Percentiles rank a stretch among this genome's conserved stretches.
Evolutionary conservation across 2,113 vertebrate genomes (phyloP).

Genomic region (Cervus canadensis): DNA sequence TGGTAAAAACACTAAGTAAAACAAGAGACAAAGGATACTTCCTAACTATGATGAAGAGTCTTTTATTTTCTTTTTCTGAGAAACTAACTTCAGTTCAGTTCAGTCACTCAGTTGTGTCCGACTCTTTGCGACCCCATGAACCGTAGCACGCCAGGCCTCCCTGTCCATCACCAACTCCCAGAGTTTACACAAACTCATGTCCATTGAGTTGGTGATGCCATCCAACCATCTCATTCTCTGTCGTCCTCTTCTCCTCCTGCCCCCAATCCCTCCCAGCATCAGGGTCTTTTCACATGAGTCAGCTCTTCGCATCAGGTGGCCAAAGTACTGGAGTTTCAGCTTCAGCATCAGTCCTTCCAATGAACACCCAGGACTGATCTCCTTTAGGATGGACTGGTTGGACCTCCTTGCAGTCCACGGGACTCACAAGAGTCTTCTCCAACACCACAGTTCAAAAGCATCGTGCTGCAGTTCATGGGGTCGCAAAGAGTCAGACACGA

Average conservation of each 20-base stretch:
- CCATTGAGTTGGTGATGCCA: not conserved
- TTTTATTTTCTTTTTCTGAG: not conserved
- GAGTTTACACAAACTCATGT: not conserved
- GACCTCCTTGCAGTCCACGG: not conserved
- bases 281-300: not conserved
- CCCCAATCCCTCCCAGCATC: not conserved
- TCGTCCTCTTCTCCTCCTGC: not conserved
- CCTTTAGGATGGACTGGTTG: not conserved
- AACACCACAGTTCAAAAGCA: not conserved
- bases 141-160: not conserved
- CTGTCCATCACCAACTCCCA: not conserved
- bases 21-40: conserved; percentile 3
- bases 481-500: rapidly evolving
- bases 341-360: not conserved
- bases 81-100: not conserved
- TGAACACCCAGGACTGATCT: not conserved
- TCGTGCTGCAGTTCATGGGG: not conserved
- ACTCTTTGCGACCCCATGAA: not conserved
- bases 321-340: not conserved
- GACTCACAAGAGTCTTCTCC: not conserved
- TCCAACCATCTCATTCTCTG: not conserved
- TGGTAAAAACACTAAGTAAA: not conserved
- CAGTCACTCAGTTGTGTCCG: rapidly evolving
- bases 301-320: not conserved
- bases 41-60: not conserved